Evolutionary conservation across 2,888 invertebrate species (phyloP), one percentile per base, ranked within the genome.

Genomic region (Cinara cedri): DNA sequence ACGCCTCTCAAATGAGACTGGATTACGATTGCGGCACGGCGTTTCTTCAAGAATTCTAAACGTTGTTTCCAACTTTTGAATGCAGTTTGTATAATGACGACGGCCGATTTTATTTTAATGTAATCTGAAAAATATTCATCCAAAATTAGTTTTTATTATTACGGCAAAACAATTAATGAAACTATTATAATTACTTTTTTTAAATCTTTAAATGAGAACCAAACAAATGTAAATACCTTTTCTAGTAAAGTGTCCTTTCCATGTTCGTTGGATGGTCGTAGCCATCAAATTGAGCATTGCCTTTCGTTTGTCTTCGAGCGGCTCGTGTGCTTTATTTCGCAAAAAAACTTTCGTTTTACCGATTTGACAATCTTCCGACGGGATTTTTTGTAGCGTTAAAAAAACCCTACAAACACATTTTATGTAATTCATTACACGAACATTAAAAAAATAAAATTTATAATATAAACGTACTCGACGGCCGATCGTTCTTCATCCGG

Each of bases 281-380:
- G 95, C 93, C 72, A 91, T 92, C 1, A 88, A 87, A 75, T 90
- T 89, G 44, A 94, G 87, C 71, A 94, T 87, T 81, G 89, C 88
- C 81, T 91, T 91, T 74, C 95, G 88, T 26, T 89, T 89, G 81
- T 95, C 94, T 85, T 96, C 96, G 0, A 96, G 87, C 0, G 94
- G 93, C 82, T 94, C 92, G 84, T 95, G 93, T 9, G 94, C 93
- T 72, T 91, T 91, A 81, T 91, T 90, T 44, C 95, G 87, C 84
- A 96, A 88, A 85, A 96, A 96, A 62, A 96, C 91, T 87, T 95
- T 95, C 51, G 90, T 91, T 86, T 91, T 92, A 0, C 96, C 96
- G 82, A 95, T 90, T 87, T 96, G 95, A 95, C 95, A 96, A 86
- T 95, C 94, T 80, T 88, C 90, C 74, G 89, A 87, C 0, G 92